A percentile compares a stretch with the other conserved stretches of the same genome.
Evolutionary conservation across 2,113 vertebrate genomes (phyloP).

Genomic region (Prunella fulvescens): DNA sequence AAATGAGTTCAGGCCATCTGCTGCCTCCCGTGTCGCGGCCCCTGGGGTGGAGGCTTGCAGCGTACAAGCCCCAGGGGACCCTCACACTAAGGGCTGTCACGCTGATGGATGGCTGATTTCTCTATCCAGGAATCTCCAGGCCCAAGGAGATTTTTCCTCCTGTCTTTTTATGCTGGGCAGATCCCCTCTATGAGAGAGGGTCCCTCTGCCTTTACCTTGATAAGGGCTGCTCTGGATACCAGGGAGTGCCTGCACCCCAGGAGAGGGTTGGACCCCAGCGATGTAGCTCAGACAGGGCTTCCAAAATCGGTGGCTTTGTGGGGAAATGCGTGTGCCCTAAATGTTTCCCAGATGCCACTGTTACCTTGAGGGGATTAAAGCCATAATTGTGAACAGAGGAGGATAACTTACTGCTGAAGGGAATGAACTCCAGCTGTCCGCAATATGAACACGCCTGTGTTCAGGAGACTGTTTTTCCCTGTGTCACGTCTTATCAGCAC

Average conservation of each 20-base stretch:
- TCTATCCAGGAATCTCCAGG: neutral
- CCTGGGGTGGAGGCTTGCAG: neutral
- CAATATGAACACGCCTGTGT: neutral
- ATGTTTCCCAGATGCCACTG: neutral
- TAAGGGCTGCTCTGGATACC: rapidly evolving
- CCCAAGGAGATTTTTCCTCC: neutral
- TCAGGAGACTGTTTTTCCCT: neutral
- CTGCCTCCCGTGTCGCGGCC: neutral
- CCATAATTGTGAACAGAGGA: neutral
- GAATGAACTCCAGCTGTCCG: neutral
- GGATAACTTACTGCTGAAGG: neutral
- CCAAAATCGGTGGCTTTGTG: neutral
- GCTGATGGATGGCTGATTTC: conserved; percentile 11
- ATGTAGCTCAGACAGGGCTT: neutral
- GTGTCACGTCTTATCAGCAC: neutral
- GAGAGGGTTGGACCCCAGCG: neutral
- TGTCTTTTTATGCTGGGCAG: neutral
- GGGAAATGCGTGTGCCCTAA: neutral
- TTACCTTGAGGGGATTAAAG: neutral
- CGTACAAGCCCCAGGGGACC: neutral
- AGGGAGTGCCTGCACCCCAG: neutral
- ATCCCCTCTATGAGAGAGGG: neutral
- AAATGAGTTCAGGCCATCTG: conserved; percentile 42
- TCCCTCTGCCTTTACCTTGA: neutral
- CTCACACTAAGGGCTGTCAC: neutral